phyloP scores from a whole-genome alignment of 2,888 invertebrate species.

The Meta bourneti region DNA sequence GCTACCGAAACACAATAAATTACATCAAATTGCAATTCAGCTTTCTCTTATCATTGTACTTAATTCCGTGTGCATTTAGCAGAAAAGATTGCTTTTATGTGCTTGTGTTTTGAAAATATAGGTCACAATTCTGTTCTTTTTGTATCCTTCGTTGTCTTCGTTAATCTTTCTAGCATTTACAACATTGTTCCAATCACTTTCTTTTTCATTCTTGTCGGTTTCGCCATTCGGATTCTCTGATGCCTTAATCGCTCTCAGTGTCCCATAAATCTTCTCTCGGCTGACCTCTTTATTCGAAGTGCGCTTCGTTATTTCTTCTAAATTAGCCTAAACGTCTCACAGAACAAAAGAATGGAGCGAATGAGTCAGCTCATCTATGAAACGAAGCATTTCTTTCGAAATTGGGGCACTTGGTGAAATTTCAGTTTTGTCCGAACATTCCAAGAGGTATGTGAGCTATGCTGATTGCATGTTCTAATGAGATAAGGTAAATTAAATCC shows the following conservation, averaged over 20 bases:
- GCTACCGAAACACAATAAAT: not conserved
- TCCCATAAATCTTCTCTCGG: not conserved
- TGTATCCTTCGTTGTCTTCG: not conserved
- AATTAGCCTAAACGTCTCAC: not conserved
- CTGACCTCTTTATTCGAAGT: not conserved
- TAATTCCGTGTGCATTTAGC: not conserved
- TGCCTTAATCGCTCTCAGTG: not conserved
- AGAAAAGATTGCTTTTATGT: not conserved
- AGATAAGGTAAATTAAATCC: too few species aligned
- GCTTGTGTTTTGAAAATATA: not conserved
- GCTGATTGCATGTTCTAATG: not conserved
- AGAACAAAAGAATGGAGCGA: not conserved
- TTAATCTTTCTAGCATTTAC: not conserved
- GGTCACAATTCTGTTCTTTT: not conserved
- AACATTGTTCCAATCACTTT: conserved; percentile 1
- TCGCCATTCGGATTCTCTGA: not conserved
- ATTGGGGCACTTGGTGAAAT: not conserved
- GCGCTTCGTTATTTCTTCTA: not conserved
- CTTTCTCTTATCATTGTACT: not conserved
- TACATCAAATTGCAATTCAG: not conserved
- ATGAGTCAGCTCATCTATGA: not conserved
- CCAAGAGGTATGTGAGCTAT: not conserved
- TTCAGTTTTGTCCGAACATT: not conserved
- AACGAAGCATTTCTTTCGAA: not conserved
- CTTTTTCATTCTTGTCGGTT: not conserved